Evolutionary conservation across 2,888 invertebrate species (phyloP), one percentile per base, ranked within the genome.

Genomic region (Molorchus minor): DNA sequence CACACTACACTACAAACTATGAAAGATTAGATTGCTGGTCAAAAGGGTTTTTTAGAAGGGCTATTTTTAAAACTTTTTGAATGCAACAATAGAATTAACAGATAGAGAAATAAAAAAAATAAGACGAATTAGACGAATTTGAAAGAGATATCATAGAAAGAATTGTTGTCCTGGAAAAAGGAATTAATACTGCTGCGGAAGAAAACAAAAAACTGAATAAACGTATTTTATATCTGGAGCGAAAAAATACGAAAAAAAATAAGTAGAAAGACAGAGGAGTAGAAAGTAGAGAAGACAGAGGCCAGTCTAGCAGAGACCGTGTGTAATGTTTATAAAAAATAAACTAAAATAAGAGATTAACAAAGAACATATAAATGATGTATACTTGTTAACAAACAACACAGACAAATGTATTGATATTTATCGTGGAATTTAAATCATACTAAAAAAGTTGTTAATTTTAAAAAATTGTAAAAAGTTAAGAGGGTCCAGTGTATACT

Each of bases 11-110:
- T 17, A 15, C 7, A n/a, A 17, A 8, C 12, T 19, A 20, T 16
- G 2, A 8, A 13, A 57, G 16, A 81, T 80, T 25, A 5, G 4
- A 25, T 8, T 25, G 8, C 25, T 25, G 25, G 25, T 5, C 25
- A 25, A 25, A 25, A 25, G 8, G 25, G 8, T 4, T 25, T 25
- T 25, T 8, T 25, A 8, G 25, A 25, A 25, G 25, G 8, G 4
- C 25, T 25, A 25, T 25, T 25, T 25, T 25, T 4, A 8, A 25
- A 25, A 25, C 8, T n/a, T n/a, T n/a, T n/a, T 8, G 8, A 25
- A 25, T 25, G 8, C 4, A 25, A 25, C 25, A 25, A 25, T 25
- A 25, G 25, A 25, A 8, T 4, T 5, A 8, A 25, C 4, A 25
- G 25, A 4, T 25, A 8, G 4, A 25, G 25, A 25, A 25, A 25